Base-by-base conservation (phyloP, 2,797 vertebrate genomes). In the Helicolenus hilgendorfi region DNA sequence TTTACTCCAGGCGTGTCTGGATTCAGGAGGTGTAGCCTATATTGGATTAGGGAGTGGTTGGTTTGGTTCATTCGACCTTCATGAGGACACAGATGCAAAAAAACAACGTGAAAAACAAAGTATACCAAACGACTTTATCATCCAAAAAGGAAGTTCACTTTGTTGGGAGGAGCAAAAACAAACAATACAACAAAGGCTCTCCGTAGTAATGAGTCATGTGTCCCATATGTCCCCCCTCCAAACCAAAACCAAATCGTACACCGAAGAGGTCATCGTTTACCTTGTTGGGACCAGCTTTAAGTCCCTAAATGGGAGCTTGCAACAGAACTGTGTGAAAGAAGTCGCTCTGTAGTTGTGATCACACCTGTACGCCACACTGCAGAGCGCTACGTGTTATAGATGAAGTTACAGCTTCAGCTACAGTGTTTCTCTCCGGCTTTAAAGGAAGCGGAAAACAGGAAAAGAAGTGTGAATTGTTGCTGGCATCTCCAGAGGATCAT, bases 401-500 rank as follows among this genome's bases (percentile, higher is more conserved):
- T 3, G 7, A 14, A 35, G 27, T n/a, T 1, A 3, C 35, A 65
- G 60, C 49, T 38, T 24, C 60, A n/a, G n/a, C n/a, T n/a, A n/a
- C n/a, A n/a, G n/a, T 14, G 20, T 58, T 82, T 84, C 73, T 70
- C 75, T n/a, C n/a, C 63, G 62, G 35, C 20, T 33, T 31, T 6
- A 8, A 29, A n/a, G 68, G 79, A 89, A 88, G 45, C 2, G 22
- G 59, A 63, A 86, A 89, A 86, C 87, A 82, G 88, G 85, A 88
- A 85, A 71, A 77, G 35, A 35, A 49, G 15, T 3, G 10, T 69
- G 73, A 73, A 89, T 88, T 70, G 86, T 89, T 83, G 75, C 6
- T 13, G 14, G 15, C n/a, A 69, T 91, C 90, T 92, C 93, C 38
- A 72, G 90, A 84, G 77, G 59, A 74, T 78, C 31, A 0, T 85